Evolutionary conservation across 2,888 invertebrate genomes (phyloP).

Genomic region (Melinaea menophilus): DNA sequence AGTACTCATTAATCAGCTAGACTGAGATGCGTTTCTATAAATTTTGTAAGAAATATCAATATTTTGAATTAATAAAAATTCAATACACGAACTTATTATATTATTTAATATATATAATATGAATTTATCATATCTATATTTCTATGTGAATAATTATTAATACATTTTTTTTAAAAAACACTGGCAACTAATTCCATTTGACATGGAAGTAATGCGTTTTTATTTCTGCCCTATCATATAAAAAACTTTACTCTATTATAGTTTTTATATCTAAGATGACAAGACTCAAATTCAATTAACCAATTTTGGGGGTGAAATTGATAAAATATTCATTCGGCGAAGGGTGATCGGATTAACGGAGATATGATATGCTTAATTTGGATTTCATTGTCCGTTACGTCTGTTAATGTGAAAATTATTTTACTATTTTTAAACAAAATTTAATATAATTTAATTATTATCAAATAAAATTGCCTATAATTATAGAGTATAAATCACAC

Average conservation of each 20-base stretch:
- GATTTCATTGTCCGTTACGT: neutral
- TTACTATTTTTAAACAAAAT: no score
- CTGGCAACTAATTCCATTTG: slow-evolving; percentile 5
- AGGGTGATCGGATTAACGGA: slow-evolving; percentile 5
- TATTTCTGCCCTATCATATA: neutral
- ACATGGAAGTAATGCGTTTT: slow-evolving; percentile 2
- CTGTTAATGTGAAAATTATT: no score
- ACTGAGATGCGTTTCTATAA: neutral
- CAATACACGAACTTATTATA: no score
- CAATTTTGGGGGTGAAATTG: neutral
- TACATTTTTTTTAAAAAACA: neutral
- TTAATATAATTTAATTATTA: no score
- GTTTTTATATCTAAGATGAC: neutral
- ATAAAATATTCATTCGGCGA: neutral
- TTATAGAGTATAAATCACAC: no score
- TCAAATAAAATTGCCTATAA: no score
- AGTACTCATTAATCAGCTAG: slow-evolving; percentile 5
- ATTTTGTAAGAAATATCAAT: neutral
- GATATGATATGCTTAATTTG: neutral
- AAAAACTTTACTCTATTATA: neutral
- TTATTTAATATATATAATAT: no score
- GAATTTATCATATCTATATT: neutral
- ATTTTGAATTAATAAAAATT: no score
- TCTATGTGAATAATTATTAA: neutral
- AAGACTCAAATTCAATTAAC: neutral